Percentiles rank a stretch among this genome's conserved stretches.
Evolutionary conservation across 2,797 vertebrate species (phyloP).

Genomic region (Hypotaenidia philippensis): DNA sequence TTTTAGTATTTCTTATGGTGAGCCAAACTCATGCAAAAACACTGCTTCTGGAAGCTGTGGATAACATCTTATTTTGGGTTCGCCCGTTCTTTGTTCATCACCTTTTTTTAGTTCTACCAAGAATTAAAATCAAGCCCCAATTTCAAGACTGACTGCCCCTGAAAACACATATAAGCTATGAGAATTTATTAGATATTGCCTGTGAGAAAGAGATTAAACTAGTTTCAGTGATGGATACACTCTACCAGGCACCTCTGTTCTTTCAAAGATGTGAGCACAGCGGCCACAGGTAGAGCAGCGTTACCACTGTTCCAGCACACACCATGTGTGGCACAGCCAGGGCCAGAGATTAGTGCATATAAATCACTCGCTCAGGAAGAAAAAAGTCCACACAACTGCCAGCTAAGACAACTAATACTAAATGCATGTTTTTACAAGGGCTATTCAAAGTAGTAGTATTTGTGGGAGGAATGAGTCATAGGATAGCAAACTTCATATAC

Average conservation of each 20-base stretch:
- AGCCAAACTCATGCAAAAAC: not conserved
- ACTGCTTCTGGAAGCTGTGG: not conserved
- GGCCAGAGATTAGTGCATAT: not conserved
- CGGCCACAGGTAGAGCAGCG: not conserved
- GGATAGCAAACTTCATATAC: slow-evolving; percentile 19
- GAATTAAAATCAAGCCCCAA: not conserved
- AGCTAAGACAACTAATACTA: slow-evolving; percentile 39
- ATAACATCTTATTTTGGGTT: not conserved
- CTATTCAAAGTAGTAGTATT: slow-evolving; percentile 49
- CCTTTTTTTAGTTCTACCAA: not conserved
- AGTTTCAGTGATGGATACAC: not conserved
- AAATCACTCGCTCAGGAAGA: slow-evolving; percentile 33
- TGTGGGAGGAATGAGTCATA: slow-evolving; percentile 73
- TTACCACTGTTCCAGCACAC: not conserved
- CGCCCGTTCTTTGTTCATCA: not conserved
- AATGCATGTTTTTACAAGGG: slow-evolving; percentile 62
- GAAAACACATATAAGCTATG: not conserved
- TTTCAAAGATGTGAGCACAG: not conserved
- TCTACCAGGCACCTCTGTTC: not conserved
- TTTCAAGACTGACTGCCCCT: not conserved
- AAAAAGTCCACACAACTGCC: slow-evolving; percentile 5
- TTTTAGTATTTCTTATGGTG: not conserved
- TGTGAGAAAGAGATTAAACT: not conserved
- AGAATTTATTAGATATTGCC: not conserved
- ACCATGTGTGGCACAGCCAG: slow-evolving; percentile 2